Percentiles rank a stretch among this genome's conserved stretches.
Conservation (phyloP, 1,140 invertebrate genomes). For the Macrobrachium rosenbergii region DNA sequence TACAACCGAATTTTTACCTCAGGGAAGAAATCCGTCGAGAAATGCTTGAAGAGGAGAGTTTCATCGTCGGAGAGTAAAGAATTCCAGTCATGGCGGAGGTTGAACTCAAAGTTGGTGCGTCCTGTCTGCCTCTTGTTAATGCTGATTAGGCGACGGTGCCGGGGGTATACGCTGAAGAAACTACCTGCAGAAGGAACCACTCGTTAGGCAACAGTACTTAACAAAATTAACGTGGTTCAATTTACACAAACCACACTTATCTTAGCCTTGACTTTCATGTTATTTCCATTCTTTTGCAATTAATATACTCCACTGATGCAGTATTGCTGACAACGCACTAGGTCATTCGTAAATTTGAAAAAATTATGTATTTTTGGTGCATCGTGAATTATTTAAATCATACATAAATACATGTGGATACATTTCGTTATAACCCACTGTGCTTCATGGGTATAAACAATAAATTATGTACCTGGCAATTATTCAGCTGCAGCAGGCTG, state of each 20-base stretch:
- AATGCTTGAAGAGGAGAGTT: slow-evolving; percentile 69
- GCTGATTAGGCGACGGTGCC: slow-evolving; percentile 72
- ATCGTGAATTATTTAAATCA: background rate
- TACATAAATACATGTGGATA: background rate
- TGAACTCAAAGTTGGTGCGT: slow-evolving; percentile 72
- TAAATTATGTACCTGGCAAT: no score
- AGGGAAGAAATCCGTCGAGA: slow-evolving; percentile 72
- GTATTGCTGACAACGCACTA: no score
- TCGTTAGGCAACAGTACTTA: background rate
- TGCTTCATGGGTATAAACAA: no score
- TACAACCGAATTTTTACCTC: slow-evolving; percentile 63
- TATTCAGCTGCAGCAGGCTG: no score
- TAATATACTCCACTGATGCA: no score
- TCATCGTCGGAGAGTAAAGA: slow-evolving; percentile 71
- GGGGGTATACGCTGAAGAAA: slow-evolving; percentile 72
- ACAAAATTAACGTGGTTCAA: background rate
- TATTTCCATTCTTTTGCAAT: no score
- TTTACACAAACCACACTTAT: background rate
- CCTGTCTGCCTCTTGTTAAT: slow-evolving; percentile 73
- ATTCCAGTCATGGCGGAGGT: slow-evolving; percentile 74
- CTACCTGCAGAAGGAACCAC: slow-evolving; percentile 67
- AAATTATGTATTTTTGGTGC: no score
- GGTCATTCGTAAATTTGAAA: no score
- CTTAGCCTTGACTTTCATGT: no score
- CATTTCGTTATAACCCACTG: no score